phyloP scores from a whole-genome alignment of 2,797 vertebrate genomes.

The Clarias platycephalus region DNA sequence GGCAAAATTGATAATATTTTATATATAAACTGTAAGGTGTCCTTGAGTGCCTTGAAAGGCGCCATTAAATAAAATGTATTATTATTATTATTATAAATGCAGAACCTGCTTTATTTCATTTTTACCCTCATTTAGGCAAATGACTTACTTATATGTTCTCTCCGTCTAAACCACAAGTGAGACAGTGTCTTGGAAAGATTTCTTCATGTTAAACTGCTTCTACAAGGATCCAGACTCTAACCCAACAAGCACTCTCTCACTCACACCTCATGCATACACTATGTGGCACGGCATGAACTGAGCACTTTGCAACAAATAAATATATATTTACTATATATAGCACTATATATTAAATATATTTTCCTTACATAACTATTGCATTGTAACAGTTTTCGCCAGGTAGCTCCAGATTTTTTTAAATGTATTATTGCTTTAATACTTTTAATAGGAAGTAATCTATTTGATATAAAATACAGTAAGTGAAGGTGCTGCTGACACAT shows the following conservation, averaged over 20 bases:
- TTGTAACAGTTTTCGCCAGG: background rate
- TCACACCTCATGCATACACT: background rate
- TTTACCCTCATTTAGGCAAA: background rate
- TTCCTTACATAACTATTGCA: background rate
- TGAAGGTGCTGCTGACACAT: background rate
- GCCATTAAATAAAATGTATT: too few relatives aligned
- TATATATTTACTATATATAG: background rate
- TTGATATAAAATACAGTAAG: slow-evolving; percentile 4
- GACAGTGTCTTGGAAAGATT: background rate
- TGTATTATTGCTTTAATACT: slow-evolving; percentile 25
- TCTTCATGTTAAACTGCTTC: background rate
- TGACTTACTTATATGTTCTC: background rate
- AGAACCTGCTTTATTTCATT: background rate
- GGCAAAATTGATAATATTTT: background rate
- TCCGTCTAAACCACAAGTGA: background rate
- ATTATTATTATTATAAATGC: too few relatives aligned
- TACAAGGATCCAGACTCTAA: background rate
- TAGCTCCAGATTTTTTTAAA: background rate
- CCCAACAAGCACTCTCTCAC: background rate
- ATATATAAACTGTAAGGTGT: too few relatives aligned
- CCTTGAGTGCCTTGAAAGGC: too few relatives aligned
- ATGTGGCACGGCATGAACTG: background rate
- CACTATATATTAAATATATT: too few relatives aligned
- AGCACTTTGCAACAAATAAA: background rate
- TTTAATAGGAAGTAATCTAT: background rate